Evolutionary conservation across 2,113 vertebrate genomes (phyloP), one percentile per base, ranked within the genome.

Genomic region (Phalacrocorax pelagicus): DNA sequence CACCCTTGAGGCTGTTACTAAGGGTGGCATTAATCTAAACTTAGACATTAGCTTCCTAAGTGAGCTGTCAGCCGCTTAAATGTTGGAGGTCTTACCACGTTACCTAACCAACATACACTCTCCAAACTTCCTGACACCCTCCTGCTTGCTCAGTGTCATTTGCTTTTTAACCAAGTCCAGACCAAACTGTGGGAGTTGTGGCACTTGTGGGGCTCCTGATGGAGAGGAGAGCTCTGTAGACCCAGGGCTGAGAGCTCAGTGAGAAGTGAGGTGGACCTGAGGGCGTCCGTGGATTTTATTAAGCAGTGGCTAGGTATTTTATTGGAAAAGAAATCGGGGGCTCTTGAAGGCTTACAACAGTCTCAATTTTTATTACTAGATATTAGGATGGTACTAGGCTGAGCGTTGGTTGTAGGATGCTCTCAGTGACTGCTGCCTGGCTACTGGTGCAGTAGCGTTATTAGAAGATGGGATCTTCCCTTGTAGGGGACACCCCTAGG

Each of bases 101-200:
- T 30, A 32, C 10, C 13, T 21, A 75, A 40, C 42, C 27, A 42
- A 73, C 69, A 30, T 29, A n/a, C 2, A 3, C 67, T 38, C 52
- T 58, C 32, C 54, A 78, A 29, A 32, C 17, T 58, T 71, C 42
- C 34, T 6, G 7, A 38, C 27, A 34, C 26, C 13, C 42, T 75
- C 20, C 51, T 69, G 47, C 58, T 70, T 0, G 0, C 16, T 86
- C 65, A 36, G 38, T 36, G 51, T 42, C 0, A 0, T 79, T 70
- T 82, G 22, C 4, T 7, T 92, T 82, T 77, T 81, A 81, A 38
- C 24, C 21, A 47, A 75, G 44, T 21, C 47, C 42, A 14, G 30
- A 40, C 34, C 54, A 72, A 42, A 46, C 52, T 27, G 23, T 9
- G 57, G 57, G 66, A 80, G 21, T n/a, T 36, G 12, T 0, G 3